Conservation (phyloP, 2,888 invertebrate species). For the Kuschelorhynchus macadamiae region DNA sequence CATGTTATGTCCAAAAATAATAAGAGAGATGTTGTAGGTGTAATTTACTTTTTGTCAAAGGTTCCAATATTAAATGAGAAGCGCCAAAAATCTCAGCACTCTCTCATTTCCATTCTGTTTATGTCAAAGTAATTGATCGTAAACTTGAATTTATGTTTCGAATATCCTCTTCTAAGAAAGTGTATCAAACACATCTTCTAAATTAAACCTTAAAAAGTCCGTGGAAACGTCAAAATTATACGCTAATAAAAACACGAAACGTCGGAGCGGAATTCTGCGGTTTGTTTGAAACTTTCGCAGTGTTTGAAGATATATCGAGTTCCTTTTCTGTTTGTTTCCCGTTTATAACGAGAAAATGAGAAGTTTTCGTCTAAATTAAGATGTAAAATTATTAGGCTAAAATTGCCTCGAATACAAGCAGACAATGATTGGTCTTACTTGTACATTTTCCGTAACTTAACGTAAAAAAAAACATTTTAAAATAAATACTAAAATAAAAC, state of each 20-base stretch:
- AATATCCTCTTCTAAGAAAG: constrained; percentile 8
- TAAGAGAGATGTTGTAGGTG: too few relatives aligned
- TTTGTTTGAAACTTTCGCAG: constrained; percentile 66
- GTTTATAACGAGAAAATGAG: constrained; percentile 40
- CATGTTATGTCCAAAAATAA: too few relatives aligned
- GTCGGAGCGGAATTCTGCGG: constrained; percentile 62
- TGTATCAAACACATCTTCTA: constrained; percentile 4
- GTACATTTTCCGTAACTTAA: too few relatives aligned
- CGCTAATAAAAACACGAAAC: constrained; percentile 39
- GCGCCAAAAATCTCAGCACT: too few relatives aligned
- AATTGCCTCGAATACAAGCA: neutral
- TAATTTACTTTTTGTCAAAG: too few relatives aligned
- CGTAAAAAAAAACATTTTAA: too few relatives aligned
- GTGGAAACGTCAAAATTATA: constrained; percentile 22
- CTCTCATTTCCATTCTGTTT: too few relatives aligned
- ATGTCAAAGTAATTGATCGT: too few relatives aligned
- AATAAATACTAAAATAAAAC: too few relatives aligned
- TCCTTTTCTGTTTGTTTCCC: constrained; percentile 59
- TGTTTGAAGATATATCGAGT: constrained; percentile 60
- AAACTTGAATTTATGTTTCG: constrained; percentile 14
- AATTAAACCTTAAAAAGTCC: constrained; percentile 21
- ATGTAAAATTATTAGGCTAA: constrained; percentile 18
- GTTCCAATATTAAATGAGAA: too few relatives aligned
- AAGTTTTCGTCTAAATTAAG: constrained; percentile 18
- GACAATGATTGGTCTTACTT: too few relatives aligned